Base-by-base conservation (phyloP, 2,888 invertebrate genomes). In the Thalpophila matura region DNA sequence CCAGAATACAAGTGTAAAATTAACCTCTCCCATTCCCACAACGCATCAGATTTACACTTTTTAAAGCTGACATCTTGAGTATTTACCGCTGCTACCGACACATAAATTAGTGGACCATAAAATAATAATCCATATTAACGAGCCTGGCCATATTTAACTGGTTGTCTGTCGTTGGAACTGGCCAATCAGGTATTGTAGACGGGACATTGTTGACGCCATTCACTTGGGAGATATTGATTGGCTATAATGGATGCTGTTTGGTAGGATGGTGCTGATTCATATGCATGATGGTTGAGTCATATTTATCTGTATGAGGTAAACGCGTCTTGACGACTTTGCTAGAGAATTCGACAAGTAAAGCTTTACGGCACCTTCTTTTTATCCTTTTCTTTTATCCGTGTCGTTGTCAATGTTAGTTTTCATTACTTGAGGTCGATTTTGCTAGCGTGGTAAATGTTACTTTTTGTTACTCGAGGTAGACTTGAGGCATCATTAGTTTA, bases 111-210 rank as follows among this genome's bases (percentile, higher is more conserved):
- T 60, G 29, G 35, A 35, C 50, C 40, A 63, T 72, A 63, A 72
- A 77, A 57, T 72, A 54, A 61, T 75, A 73, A 74, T 67, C 62
- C 57, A 53, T 65, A 65, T 61, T 62, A 68, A 77, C 64, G 69
- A 72, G 74, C 50, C 50, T 68, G 53, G 26, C 20, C 58, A 62
- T 46, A 65, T 75, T 49, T 42, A 60, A 77, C 68, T 60, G 72
- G 77, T 77, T 60, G 45, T 59, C 33, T 47, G 29, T 35, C 46
- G 40, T 26, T 45, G 33, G 20, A n/a, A 42, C 50, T 66, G 45
- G 57, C 77, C 77, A 77, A 77, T 77, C 76, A 77, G 58, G 60
- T 63, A 56, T 71, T 53, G 57, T 71, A 42, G 51, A 29, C 37
- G 63, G 29, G 56, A 59, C 47, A 55, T 49, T 51, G 64, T 67